A percentile compares a stretch with the other conserved stretches of the same genome.
phyloP scores from a whole-genome alignment of 30 jellyfish, hydroid and myxozoan species.

The Nemopilema nomurai region DNA sequence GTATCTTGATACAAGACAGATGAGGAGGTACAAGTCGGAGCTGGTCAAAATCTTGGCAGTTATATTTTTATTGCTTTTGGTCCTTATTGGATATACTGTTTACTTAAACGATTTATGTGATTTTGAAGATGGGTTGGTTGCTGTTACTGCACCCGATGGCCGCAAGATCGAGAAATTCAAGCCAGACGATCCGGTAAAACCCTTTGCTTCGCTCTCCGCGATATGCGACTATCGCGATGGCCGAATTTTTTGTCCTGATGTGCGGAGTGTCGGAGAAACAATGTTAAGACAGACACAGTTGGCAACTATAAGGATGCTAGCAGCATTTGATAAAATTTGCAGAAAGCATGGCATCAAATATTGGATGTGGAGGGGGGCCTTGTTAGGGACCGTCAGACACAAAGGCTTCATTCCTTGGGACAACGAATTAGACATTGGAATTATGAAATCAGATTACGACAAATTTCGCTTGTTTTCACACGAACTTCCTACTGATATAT shows the following conservation, averaged over 20 bases:
- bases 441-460: conserved; percentile 74
- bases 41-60: not conserved
- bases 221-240: conserved; percentile 39
- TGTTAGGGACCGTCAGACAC: conserved; percentile 81
- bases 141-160: conserved; percentile 25
- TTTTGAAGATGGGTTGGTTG: conserved; percentile 30
- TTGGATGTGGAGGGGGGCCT: conserved; percentile 88
- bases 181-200: conserved; percentile 2
- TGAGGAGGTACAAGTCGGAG: not conserved
- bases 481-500: conserved; percentile 83
- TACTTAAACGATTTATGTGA: conserved; percentile 9
- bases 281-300: conserved; percentile 84
- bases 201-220: conserved; percentile 14
- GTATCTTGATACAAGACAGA: not conserved
- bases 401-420: conserved; percentile 86
- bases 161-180: conserved; percentile 14
- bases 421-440: conserved; percentile 77
- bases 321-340: conserved; percentile 68
- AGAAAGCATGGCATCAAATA: conserved; percentile 69
- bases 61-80: not conserved
- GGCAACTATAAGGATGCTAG: conserved; percentile 63
- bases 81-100: not conserved
- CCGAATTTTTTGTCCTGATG: conserved; percentile 73
- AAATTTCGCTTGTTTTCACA: conserved; percentile 60
- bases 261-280: conserved; percentile 82